Evolutionary conservation across 2,888 invertebrate species (phyloP).

Genomic region (Blomia tropicalis): DNA sequence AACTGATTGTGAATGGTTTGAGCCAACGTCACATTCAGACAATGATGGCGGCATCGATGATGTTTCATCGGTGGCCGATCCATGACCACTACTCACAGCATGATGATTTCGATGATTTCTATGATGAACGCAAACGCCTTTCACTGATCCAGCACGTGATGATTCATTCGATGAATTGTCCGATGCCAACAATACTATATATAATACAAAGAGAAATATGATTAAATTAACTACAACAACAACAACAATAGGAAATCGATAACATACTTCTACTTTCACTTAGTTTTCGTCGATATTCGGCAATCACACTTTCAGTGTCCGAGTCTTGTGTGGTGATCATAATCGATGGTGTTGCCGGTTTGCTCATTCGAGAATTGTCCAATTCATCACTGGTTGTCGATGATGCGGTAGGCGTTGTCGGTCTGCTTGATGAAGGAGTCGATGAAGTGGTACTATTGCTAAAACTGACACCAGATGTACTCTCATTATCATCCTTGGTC

Average conservation of each 20-base stretch:
- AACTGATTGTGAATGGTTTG: constrained; percentile 1
- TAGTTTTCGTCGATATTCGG: constrained; percentile 10
- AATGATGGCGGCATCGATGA: background rate
- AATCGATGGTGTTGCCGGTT: constrained; percentile 16
- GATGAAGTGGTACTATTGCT: constrained; percentile 6
- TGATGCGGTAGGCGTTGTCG: constrained; percentile 6
- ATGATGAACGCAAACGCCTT: background rate
- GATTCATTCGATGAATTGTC: background rate
- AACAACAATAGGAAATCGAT: too few relatives aligned
- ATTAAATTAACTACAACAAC: background rate
- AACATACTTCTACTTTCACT: constrained; percentile 7
- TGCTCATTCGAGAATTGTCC: background rate
- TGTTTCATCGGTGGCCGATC: background rate
- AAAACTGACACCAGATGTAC: constrained; percentile 4
- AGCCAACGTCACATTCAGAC: background rate
- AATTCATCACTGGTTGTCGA: background rate
- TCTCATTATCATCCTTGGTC: constrained; percentile 15
- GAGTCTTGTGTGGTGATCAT: constrained; percentile 23
- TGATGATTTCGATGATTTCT: background rate
- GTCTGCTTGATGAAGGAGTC: constrained; percentile 2
- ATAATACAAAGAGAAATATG: background rate
- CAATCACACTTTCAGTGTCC: constrained; percentile 25
- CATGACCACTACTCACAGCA: constrained; percentile 5
- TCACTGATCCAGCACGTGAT: background rate
- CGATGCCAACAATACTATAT: background rate